Evolutionary conservation across 2,888 invertebrate species (phyloP).

Genomic region (Caenorhabditis sp.): DNA sequence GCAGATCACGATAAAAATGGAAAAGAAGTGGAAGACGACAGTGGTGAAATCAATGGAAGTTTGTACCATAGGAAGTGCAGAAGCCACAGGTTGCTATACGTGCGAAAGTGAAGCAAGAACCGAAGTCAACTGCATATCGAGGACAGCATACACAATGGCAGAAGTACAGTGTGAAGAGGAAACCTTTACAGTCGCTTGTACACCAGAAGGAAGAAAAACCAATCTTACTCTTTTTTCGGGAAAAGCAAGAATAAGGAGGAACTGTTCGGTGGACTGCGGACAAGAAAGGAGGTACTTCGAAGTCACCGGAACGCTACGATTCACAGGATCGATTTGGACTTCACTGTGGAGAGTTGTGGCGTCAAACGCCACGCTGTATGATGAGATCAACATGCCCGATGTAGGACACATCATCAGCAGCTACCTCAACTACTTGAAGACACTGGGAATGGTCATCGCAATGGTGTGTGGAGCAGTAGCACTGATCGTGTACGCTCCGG

Average conservation of each 20-base stretch:
- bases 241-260: neutral
- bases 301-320: neutral
- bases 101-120: neutral
- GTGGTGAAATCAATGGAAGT: neutral
- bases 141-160: neutral
- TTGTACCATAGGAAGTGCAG: neutral
- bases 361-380: neutral
- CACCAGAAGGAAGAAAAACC: neutral
- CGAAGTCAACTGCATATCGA: neutral
- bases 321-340: conserved; percentile 14
- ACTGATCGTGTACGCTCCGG: too few relatives aligned
- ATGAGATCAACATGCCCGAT: conserved; percentile 1
- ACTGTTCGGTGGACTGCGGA: conserved; percentile 1
- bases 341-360: neutral
- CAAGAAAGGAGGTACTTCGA: neutral
- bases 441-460: too few relatives aligned
- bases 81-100: neutral
- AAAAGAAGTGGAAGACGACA: neutral
- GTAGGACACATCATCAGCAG: neutral
- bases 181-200: neutral
- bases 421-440: neutral
- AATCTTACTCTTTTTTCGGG: neutral
- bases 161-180: neutral
- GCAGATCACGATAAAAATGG: neutral
- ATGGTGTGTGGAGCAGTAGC: too few relatives aligned